These are phyloP conservation scores for Brachionus angularis DNA, from an alignment of 1,140 invertebrate species.

Conservation along the genomic window DNA sequence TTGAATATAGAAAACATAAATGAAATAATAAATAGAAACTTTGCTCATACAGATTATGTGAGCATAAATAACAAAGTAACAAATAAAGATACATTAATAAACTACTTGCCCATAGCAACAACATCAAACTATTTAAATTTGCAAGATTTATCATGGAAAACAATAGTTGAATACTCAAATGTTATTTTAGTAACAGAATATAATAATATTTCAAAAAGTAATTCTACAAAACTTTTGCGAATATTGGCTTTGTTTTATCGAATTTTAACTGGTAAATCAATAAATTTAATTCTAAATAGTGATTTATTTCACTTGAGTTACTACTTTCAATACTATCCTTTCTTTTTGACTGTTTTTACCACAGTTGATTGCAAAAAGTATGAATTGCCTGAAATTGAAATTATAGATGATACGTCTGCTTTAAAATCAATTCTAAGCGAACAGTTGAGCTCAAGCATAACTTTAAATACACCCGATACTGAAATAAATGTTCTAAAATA, in stretches of 20 bases:
- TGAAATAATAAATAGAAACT: background rate
- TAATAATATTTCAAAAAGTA: background rate
- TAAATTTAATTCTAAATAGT: background rate
- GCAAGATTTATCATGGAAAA: background rate
- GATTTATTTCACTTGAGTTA: background rate
- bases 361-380: too few species aligned
- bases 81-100: background rate
- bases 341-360: background rate
- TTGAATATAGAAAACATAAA: slow-evolving; percentile 13
- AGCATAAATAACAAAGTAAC: slow-evolving; percentile 1
- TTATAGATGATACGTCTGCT: too few species aligned
- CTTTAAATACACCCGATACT: background rate
- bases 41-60: background rate
- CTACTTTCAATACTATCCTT: background rate
- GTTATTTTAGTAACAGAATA: background rate
- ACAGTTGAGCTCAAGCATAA: background rate
- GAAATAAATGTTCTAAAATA: background rate
- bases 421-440: too few species aligned
- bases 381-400: too few species aligned
- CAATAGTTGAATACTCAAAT: background rate
- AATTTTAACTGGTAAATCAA: background rate
- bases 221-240: background rate
- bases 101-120: background rate
- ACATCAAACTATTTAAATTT: background rate
- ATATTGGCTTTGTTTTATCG: background rate